Evolutionary conservation across 2,888 invertebrate species (phyloP), one percentile per base, ranked within the genome.

Genomic region (Tachystola acroxantha): DNA sequence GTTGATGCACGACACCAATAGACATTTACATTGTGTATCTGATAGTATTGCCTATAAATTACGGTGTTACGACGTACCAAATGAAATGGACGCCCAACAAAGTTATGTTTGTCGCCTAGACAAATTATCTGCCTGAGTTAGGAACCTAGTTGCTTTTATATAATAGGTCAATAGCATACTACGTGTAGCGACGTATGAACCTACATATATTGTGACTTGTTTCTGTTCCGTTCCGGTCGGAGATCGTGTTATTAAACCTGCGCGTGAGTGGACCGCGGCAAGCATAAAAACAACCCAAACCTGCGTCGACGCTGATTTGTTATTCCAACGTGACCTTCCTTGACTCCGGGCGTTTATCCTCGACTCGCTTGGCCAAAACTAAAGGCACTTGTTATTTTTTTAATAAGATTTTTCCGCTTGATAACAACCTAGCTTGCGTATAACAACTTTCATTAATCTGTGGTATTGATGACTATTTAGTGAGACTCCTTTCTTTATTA

Each of bases 281-380:
- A 33, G 38, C 43, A 43, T 48, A 48, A 57, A 42, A 45, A 48
- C 46, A 58, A 54, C 42, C 49, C 54, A 47, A 59, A 53, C 53
- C 48, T 44, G 45, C 50, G 47, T 45, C 52, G 45, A 41, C 42
- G 41, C 48, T 53, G 69, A 67, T 72, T 70, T 70, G 65, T 69
- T 68, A 71, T 74, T 70, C 64, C 57, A 60, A 60, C 48, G 57
- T 75, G 75, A 76, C 77, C 76, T 73, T 75, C 72, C 71, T 75
- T 69, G 73, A 70, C 71, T 71, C 60, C 57, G 52, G 61, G 48
- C 57, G 59, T 50, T 66, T 64, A 68, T 66, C 63, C 61, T 57
- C 56, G 47, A 48, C 45, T 48, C 48, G 42, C 25, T 11, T 36
- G 9, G 29, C 35, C 22, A 22, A 35, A 11, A 29, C 14, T 10